Evolutionary conservation across 2,113 vertebrate genomes (phyloP).

Genomic region (Zeus faber): DNA sequence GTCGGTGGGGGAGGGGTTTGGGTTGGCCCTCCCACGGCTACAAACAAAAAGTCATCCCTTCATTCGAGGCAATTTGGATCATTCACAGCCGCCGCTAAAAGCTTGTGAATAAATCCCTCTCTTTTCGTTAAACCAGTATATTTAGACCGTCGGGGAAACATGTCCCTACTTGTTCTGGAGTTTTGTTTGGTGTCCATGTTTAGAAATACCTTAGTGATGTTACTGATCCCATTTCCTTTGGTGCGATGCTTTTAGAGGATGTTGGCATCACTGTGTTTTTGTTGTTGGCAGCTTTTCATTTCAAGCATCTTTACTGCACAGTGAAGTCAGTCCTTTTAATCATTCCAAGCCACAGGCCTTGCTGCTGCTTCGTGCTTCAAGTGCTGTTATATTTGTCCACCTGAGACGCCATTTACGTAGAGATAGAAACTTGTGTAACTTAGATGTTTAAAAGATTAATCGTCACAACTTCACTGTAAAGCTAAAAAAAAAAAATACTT

Average conservation of each 20-base stretch:
- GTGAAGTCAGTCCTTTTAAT: conserved; percentile 47
- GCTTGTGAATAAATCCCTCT: conserved; percentile 3
- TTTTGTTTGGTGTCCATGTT: neutral
- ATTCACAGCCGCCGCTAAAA: conserved; percentile 3
- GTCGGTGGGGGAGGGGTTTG: conserved; percentile 47
- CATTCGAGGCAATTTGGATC: neutral
- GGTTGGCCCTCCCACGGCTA: conserved; percentile 12
- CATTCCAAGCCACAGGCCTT: conserved; percentile 56
- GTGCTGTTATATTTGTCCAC: no score
- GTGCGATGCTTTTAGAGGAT: conserved; percentile 51
- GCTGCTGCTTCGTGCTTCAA: conserved; percentile 15
- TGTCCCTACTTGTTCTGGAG: neutral
- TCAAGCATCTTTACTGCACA: conserved; percentile 43
- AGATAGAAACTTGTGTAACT: no score
- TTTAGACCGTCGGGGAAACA: no score
- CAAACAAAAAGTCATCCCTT: neutral
- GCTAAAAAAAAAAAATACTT: no score
- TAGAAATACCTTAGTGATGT: conserved; percentile 16
- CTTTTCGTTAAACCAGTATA: conserved; percentile 16
- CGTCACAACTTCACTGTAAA: no score
- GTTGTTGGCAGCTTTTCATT: conserved; percentile 58
- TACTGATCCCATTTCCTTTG: conserved; percentile 21
- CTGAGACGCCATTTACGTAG: no score
- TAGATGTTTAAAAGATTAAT: no score
- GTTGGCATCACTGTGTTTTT: conserved; percentile 36